These are phyloP conservation scores for Nothoprocta pentlandii DNA, from an alignment of 2,113 vertebrate genomes.

Conservation along the genomic window DNA sequence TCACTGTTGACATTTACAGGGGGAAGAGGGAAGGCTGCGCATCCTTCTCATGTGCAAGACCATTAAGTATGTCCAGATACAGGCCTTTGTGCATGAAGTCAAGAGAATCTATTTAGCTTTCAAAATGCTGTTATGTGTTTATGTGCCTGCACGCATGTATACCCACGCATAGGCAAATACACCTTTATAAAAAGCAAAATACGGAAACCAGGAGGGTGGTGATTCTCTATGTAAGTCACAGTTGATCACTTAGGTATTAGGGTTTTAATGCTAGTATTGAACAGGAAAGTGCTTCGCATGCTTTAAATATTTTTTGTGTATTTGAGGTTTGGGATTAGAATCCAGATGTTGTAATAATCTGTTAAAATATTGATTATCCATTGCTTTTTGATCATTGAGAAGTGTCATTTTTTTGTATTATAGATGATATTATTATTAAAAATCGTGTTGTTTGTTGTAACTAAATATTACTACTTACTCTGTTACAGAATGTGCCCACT, in stretches of 20 bases:
- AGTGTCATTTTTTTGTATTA: not conserved
- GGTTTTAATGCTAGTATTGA: not conserved
- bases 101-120: not conserved
- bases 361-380: not conserved
- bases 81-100: not conserved
- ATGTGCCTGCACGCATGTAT: not conserved
- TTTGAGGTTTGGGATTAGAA: not conserved
- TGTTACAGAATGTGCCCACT: slow-evolving; percentile 94
- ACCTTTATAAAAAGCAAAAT: not conserved
- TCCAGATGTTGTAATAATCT: not conserved
- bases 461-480: not conserved
- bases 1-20: accelerated
- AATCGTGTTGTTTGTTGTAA: not conserved
- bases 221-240: not conserved
- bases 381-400: not conserved
- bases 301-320: not conserved
- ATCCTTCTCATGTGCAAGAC: accelerated
- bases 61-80: accelerated
- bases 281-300: not conserved
- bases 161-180: not conserved
- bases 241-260: not conserved
- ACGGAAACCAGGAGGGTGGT: not conserved
- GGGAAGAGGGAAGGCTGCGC: too few species aligned
- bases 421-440: not conserved
- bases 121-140: not conserved